Evolutionary conservation across 2,888 invertebrate genomes (phyloP).

Genomic region (Tenthredo livida): DNA sequence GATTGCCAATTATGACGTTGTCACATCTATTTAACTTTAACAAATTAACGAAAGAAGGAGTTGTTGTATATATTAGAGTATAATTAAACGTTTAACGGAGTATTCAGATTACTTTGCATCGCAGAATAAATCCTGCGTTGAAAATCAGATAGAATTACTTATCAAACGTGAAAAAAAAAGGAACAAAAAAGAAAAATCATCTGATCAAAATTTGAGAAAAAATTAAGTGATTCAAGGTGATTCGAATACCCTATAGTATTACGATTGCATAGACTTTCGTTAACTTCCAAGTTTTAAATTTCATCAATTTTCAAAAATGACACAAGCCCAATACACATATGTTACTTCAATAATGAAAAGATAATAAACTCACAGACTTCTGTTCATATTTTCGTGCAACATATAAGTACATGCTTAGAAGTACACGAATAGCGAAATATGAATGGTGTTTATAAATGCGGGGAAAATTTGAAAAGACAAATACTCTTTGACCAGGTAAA

Average conservation of each 20-base stretch:
- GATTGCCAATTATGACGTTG: constrained; percentile 35
- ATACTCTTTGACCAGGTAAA: neutral
- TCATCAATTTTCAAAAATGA: constrained; percentile 4
- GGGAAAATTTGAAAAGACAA: neutral
- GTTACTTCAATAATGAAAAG: neutral
- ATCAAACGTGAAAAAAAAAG: neutral
- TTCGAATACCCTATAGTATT: constrained; percentile 30
- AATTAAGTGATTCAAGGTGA: constrained; percentile 8
- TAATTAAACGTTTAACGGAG: constrained; percentile 10
- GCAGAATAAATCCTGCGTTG: neutral
- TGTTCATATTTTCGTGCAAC: neutral
- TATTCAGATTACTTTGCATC: constrained; percentile 22
- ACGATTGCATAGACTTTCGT: constrained; percentile 6
- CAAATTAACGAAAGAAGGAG: neutral
- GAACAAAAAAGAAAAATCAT: neutral
- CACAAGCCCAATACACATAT: neutral
- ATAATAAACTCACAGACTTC: no score
- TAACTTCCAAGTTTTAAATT: neutral
- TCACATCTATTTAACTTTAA: constrained; percentile 20
- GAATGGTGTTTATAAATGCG: neutral
- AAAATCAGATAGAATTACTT: neutral
- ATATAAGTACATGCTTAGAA: neutral
- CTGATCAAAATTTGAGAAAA: neutral
- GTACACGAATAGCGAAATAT: neutral
- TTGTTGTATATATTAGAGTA: constrained; percentile 38